Base-by-base conservation (phyloP, 1,140 invertebrate species). In the Oscheius sp. region DNA sequence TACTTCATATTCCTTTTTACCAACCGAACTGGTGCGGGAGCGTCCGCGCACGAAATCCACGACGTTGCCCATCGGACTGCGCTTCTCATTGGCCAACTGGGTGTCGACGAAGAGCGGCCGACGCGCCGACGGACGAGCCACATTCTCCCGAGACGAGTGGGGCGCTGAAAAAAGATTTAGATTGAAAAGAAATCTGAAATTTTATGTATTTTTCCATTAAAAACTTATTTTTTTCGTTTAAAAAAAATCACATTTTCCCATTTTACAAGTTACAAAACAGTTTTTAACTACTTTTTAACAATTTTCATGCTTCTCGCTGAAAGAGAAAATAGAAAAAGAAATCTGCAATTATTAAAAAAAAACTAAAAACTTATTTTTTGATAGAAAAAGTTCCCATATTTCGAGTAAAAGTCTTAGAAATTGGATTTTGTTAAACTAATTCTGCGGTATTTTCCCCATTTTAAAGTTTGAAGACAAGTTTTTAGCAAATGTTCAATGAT, bases 71-170 rank as follows among this genome's bases (percentile, higher is more conserved):
- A 71, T 45, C n/a, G 69, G 69, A 71, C 59, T 71, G 15, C 69
- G 36, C 55, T 34, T 34, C 52, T 67, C 64, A 61, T 74, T 74
- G 3, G 72, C 65, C 49, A 74, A 52, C 23, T 67, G 64, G 29
- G 72, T 74, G 34, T 74, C 72, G 20, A 74, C 72, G 26, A 67
- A 74, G 7, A 74, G 66, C 2, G 72, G 72, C 15, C 70, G 72
- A 29, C 28, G 45, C 15, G 49, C 58, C 20, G 64, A 59, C 20
- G 72, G 42, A 7, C 66, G 38, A 10, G 32, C 31, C 36, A 42
- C 61, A n/a, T 10, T 32, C 15, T 34, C 32, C 10, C 32, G 61
- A 34, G 45, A n/a, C 29, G 38, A 26, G 58, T 68, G 46, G 66
- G 23, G 2, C n/a, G 49, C 67, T 68, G 67, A 68, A 68, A 68